Evolutionary conservation across 2,113 vertebrate species (phyloP).

Genomic region (Psittacus erithacus): DNA sequence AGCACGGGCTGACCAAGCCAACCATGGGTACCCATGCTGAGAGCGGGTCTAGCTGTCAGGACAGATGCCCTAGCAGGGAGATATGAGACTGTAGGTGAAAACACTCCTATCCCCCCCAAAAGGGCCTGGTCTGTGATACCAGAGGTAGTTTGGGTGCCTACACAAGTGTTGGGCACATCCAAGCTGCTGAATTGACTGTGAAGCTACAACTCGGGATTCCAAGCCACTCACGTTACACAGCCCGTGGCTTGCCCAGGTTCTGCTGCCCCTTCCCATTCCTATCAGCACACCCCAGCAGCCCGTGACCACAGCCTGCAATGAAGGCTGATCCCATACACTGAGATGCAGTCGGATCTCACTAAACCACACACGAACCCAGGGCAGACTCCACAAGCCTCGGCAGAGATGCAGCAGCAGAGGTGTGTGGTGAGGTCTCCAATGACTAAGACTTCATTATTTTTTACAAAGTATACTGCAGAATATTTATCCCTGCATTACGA

Average conservation of each 20-base stretch:
- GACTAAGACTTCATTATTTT: constrained; percentile 67
- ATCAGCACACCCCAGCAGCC: neutral
- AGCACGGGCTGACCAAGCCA: accelerated
- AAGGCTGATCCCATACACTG: neutral
- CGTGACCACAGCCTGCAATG: accelerated
- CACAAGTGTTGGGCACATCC: accelerated
- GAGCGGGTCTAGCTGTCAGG: neutral
- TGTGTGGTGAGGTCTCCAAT: constrained; percentile 41
- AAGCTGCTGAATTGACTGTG: neutral
- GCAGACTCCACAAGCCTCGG: accelerated
- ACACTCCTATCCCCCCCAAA: neutral
- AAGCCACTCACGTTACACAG: accelerated
- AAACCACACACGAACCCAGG: neutral
- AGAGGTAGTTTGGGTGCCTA: neutral
- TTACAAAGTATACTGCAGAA: constrained; percentile 60
- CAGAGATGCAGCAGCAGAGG: neutral
- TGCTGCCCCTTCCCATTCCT: neutral
- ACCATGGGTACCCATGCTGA: accelerated
- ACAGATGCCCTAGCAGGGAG: too few relatives aligned
- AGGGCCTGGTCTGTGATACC: neutral
- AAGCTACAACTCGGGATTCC: neutral
- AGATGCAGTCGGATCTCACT: accelerated
- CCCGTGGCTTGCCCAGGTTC: neutral
- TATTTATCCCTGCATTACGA: constrained; percentile 49
- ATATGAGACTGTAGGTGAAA: neutral